Evolutionary conservation across 2,888 invertebrate species (phyloP).

Genomic region (Drosophila meridiana): DNA sequence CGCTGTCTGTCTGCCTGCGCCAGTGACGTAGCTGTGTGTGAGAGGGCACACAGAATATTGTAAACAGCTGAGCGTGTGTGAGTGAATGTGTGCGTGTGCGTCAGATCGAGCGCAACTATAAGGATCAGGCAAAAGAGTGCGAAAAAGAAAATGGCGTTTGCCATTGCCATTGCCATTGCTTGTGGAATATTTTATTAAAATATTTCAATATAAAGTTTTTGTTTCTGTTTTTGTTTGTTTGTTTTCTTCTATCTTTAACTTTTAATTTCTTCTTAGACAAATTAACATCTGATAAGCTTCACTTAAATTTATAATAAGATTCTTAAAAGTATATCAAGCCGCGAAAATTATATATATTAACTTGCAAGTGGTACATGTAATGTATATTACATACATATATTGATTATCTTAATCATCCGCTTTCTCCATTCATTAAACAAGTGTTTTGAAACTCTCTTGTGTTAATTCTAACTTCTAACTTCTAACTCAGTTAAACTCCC

Average conservation of each 20-base stretch:
- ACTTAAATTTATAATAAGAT: background rate
- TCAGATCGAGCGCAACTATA: background rate
- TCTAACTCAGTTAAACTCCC: background rate
- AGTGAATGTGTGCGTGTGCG: background rate
- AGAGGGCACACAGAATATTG: background rate
- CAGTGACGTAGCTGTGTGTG: constrained; percentile 32
- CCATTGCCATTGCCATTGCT: background rate
- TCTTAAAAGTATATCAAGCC: background rate
- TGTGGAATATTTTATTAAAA: background rate
- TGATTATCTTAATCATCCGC: constrained; percentile 2
- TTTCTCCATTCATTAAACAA: constrained; percentile 24
- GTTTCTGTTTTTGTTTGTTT: background rate
- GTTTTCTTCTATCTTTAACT: background rate
- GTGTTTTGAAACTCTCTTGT: background rate
- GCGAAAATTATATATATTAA: background rate
- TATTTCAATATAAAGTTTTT: background rate
- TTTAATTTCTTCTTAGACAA: background rate
- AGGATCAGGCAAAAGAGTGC: constrained; percentile 24
- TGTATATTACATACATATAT: background rate
- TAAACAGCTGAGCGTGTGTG: background rate
- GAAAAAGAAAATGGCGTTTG: background rate
- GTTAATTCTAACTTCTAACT: background rate
- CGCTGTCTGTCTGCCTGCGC: constrained; percentile 6
- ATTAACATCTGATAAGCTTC: background rate
- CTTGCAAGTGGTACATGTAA: background rate